These are phyloP conservation scores for Drosophila flavopinicola DNA, from an alignment of 2,888 invertebrate species.

Conservation along the genomic window DNA sequence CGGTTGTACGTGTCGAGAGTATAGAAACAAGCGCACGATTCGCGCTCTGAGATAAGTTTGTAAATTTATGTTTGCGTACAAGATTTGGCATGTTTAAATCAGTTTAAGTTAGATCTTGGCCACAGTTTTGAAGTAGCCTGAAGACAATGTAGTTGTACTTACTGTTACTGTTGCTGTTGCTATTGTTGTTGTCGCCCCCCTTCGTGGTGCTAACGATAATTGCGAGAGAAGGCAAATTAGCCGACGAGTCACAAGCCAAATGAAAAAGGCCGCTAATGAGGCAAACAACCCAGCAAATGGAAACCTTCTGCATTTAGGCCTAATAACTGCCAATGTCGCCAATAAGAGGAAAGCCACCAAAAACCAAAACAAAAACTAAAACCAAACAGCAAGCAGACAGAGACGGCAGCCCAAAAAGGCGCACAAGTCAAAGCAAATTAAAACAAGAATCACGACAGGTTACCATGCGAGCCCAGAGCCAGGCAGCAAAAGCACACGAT, in stretches of 20 bases:
- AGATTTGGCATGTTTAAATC: conserved; percentile 56
- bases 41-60: conserved; percentile 65
- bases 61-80: conserved; percentile 70
- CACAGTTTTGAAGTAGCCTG: conserved; percentile 17
- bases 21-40: conserved; percentile 70
- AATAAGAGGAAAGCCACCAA: conserved; percentile 40
- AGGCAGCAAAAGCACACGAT: conserved; percentile 40
- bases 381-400: conserved; percentile 11
- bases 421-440: conserved; percentile 82
- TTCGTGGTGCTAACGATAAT: conserved; percentile 56
- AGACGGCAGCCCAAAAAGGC: conserved; percentile 67
- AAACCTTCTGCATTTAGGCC: conserved; percentile 72
- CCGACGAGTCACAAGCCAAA: conserved; percentile 13
- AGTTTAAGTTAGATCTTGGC: conserved; percentile 47
- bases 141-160: conserved; percentile 22
- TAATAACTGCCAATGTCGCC: conserved; percentile 67
- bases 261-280: conserved; percentile 67
- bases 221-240: conserved; percentile 55
- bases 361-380: conserved; percentile 7
- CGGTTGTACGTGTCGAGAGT: conserved; percentile 31
- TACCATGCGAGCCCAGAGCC: conserved; percentile 71
- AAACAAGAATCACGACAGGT: conserved; percentile 82
- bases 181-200: conserved; percentile 15
- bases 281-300: conserved; percentile 58
- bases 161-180: conserved; percentile 8